phyloP scores from a whole-genome alignment of 2,113 vertebrate species.

The Monopterus albus region DNA sequence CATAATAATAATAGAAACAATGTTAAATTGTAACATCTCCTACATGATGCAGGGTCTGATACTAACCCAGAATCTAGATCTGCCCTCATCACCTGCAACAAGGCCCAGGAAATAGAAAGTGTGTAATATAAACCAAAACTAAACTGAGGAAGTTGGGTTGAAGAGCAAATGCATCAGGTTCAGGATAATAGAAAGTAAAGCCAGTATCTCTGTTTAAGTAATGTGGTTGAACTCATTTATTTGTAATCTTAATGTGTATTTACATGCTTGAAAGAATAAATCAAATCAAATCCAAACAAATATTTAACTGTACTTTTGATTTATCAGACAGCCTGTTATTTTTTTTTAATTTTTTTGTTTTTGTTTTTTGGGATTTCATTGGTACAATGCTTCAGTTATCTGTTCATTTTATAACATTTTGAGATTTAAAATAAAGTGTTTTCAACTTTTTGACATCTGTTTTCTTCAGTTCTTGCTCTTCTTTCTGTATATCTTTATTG shows the following conservation, averaged over 20 bases:
- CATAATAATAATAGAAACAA: too few relatives aligned
- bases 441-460: conserved; percentile 58
- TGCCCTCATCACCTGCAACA: not conserved
- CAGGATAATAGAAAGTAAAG: not conserved
- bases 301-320: conserved; percentile 58
- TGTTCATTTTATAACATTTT: conserved; percentile 77
- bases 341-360: too few relatives aligned
- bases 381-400: conserved; percentile 49
- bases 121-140: not conserved
- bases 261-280: too few relatives aligned
- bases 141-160: too few relatives aligned
- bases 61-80: not conserved
- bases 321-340: conserved; percentile 9
- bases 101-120: not conserved
- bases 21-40: too few relatives aligned
- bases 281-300: too few relatives aligned
- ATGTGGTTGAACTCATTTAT: not conserved
- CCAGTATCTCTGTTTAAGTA: not conserved
- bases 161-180: not conserved
- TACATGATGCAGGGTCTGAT: not conserved
- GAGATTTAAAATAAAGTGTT: conserved; percentile 78
- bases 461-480: not conserved
- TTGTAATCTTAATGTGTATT: conserved; percentile 11
- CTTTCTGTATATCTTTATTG: not conserved
- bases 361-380: not conserved